Percentiles rank a stretch among this genome's conserved stretches.
These are phyloP conservation scores for Cremastinae sp. DNA, from an alignment of 2,888 invertebrate species.

Conservation along the genomic window DNA sequence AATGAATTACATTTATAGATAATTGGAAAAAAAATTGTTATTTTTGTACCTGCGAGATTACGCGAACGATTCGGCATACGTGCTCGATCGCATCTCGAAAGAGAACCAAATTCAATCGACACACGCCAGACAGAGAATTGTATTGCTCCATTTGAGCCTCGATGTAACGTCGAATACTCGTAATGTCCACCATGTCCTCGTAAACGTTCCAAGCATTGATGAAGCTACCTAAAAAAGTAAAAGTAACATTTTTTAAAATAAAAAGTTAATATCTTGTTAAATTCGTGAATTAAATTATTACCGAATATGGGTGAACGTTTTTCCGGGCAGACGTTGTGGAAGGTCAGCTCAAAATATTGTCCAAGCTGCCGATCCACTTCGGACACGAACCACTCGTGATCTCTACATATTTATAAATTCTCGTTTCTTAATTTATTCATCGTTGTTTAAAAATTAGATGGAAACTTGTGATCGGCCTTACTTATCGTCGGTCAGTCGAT, in stretches of 20 bases:
- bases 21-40: neutral
- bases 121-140: conserved; percentile 89
- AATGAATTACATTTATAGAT: neutral
- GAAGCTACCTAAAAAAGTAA: conserved; percentile 82
- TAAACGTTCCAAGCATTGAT: conserved; percentile 89
- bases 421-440: too few species aligned
- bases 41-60: conserved; percentile 85
- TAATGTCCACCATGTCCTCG: conserved; percentile 88
- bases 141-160: conserved; percentile 87
- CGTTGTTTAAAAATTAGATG: too few species aligned
- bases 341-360: conserved; percentile 90
- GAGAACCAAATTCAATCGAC: conserved; percentile 90
- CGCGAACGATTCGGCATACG: conserved; percentile 90
- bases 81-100: conserved; percentile 94
- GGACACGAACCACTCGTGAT: conserved; percentile 88
- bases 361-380: conserved; percentile 89
- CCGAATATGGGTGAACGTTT: conserved; percentile 88
- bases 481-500: conserved; percentile 90
- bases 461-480: too few species aligned
- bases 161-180: conserved; percentile 82
- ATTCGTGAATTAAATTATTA: conserved; percentile 78
- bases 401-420: conserved; percentile 83
- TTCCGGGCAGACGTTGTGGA: conserved; percentile 89
- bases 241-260: too few species aligned
- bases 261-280: neutral